Conservation (phyloP, 2,888 invertebrate genomes). For the Macaria notata region DNA sequence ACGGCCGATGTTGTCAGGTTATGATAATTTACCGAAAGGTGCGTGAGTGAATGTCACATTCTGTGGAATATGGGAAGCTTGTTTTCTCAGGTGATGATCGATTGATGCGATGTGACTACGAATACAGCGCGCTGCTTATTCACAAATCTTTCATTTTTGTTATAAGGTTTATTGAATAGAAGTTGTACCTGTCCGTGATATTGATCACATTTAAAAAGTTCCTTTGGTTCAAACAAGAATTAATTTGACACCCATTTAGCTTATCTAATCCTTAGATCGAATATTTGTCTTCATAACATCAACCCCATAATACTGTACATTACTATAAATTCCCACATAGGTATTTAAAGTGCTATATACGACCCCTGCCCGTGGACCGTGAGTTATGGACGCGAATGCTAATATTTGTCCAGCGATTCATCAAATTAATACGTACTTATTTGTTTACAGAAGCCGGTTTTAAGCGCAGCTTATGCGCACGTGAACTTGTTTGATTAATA, state of each 20-base stretch:
- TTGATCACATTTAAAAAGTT: too few relatives aligned
- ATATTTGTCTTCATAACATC: conserved; percentile 3
- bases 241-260: too few relatives aligned
- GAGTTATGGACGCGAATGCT: conserved; percentile 47
- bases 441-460: conserved; percentile 34
- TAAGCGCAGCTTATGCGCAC: conserved; percentile 18
- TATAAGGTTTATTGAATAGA: too few relatives aligned
- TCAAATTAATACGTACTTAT: conserved; percentile 69
- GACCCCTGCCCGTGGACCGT: conserved; percentile 58
- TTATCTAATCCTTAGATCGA: background rate
- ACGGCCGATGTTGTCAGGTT: conserved; percentile 37
- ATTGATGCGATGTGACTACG: conserved; percentile 18
- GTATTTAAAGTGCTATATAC: conserved; percentile 24
- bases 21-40: conserved; percentile 26
- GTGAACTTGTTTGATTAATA: conserved; percentile 17
- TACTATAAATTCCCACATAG: conserved; percentile 17
- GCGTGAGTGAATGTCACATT: conserved; percentile 43
- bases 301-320: background rate
- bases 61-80: conserved; percentile 30
- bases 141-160: background rate
- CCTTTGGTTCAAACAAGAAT: too few relatives aligned
- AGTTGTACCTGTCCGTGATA: too few relatives aligned
- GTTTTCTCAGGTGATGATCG: conserved; percentile 53
- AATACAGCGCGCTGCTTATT: conserved; percentile 5
- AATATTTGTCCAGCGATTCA: conserved; percentile 66